A percentile compares a stretch with the other conserved stretches of the same genome.
phyloP scores from a whole-genome alignment of 2,888 invertebrate species.

The Chydorus sphaericus region DNA sequence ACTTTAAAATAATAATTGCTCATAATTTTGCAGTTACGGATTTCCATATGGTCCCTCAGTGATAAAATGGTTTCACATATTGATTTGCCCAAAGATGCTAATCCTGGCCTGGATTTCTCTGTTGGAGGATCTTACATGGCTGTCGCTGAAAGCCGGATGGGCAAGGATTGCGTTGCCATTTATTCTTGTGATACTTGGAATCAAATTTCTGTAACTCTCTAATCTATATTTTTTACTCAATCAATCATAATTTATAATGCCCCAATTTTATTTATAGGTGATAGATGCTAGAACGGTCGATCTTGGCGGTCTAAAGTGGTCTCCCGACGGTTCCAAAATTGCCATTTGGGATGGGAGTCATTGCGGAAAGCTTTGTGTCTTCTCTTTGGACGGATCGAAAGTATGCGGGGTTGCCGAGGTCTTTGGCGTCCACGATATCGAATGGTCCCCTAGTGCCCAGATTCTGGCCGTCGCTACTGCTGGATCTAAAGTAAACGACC shows the following conservation, averaged over 20 bases:
- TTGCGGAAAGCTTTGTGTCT: not conserved
- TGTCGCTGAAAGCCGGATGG: not conserved
- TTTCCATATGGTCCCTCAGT: conserved; percentile 8
- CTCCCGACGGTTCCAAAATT: conserved; percentile 2
- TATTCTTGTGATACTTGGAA: conserved; percentile 7
- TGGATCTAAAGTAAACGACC: not conserved
- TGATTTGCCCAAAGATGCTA: conserved; percentile 1
- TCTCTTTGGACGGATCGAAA: not conserved
- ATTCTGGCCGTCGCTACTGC: not conserved
- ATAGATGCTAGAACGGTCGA: not conserved
- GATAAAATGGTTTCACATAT: conserved; percentile 3
- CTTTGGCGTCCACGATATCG: not conserved
- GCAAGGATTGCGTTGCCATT: not conserved
- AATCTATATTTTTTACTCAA: not conserved
- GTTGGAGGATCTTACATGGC: conserved; percentile 1
- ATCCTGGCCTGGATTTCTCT: conserved; percentile 5
- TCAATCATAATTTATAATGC: not conserved
- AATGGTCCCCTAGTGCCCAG: conserved; percentile 4
- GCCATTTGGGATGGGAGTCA: not conserved
- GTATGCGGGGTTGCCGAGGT: not conserved
- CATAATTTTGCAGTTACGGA: not conserved
- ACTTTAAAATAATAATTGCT: not conserved
- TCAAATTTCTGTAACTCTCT: not conserved
- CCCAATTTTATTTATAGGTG: not conserved
- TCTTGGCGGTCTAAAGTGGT: conserved; percentile 6